Percentiles rank a stretch among this genome's conserved stretches.
Evolutionary conservation across 2,888 invertebrate species (phyloP).

Genomic region (Charanyca ferruginea): DNA sequence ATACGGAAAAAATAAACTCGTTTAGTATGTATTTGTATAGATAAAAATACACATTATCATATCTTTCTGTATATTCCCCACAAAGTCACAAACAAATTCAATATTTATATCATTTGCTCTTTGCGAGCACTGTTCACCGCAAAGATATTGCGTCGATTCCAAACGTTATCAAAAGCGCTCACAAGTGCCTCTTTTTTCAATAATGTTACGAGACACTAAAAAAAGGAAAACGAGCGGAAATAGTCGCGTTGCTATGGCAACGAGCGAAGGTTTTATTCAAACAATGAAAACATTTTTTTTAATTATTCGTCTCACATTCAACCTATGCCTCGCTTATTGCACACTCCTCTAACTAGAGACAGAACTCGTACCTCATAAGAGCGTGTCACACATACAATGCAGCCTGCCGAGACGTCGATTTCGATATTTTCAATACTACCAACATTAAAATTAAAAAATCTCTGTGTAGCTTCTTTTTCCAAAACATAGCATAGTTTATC

Average conservation of each 20-base stretch:
- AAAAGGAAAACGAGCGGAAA: constrained; percentile 28
- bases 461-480: too few relatives aligned
- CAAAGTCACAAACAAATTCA: constrained; percentile 36
- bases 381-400: too few relatives aligned
- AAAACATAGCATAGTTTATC: too few relatives aligned
- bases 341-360: too few relatives aligned
- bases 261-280: constrained; percentile 23
- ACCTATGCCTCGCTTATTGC: background rate
- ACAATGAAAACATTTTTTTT: constrained; percentile 4
- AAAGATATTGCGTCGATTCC: constrained; percentile 33
- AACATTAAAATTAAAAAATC: too few relatives aligned
- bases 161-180: constrained; percentile 35
- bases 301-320: background rate
- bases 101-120: constrained; percentile 24
- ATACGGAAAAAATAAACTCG: background rate
- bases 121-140: constrained; percentile 15
- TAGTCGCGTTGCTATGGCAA: constrained; percentile 26
- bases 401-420: too few relatives aligned
- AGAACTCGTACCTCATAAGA: too few relatives aligned
- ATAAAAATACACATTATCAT: background rate
- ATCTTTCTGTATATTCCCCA: background rate
- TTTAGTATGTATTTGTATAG: background rate
- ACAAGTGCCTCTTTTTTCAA: constrained; percentile 45
- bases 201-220: constrained; percentile 23
- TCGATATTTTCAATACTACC: too few relatives aligned